Evolutionary conservation across 2,888 invertebrate species (phyloP).

Genomic region (Ophion ellenae): DNA sequence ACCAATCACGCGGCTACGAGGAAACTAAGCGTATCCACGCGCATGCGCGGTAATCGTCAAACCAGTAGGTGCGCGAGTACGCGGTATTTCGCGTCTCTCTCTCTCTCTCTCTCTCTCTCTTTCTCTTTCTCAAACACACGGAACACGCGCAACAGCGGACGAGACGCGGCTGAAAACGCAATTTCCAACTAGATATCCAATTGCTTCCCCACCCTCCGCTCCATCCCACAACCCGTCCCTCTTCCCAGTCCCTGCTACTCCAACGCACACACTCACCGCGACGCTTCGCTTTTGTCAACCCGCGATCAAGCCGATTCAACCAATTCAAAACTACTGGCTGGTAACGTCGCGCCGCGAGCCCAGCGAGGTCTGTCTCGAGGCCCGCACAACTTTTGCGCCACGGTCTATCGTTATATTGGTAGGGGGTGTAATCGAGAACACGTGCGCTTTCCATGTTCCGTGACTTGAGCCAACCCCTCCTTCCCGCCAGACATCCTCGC

Average conservation of each 20-base stretch:
- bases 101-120: neutral
- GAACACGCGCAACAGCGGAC: constrained; percentile 55
- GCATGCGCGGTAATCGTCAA: constrained; percentile 53
- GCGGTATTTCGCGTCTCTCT: constrained; percentile 7
- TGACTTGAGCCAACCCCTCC: neutral
- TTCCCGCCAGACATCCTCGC: neutral
- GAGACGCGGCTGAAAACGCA: constrained; percentile 61
- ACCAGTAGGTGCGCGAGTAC: constrained; percentile 30
- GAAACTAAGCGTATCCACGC: constrained; percentile 12
- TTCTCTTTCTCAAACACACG: constrained; percentile 24
- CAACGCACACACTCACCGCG: constrained; percentile 15
- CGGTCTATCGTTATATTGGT: neutral
- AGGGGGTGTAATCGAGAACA: neutral
- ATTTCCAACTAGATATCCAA: constrained; percentile 65
- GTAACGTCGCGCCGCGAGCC: constrained; percentile 11
- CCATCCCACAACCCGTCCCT: constrained; percentile 24
- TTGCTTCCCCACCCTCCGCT: constrained; percentile 53
- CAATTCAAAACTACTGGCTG: constrained; percentile 32
- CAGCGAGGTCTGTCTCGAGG: constrained; percentile 38
- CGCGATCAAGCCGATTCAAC: constrained; percentile 28
- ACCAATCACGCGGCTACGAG: constrained; percentile 24
- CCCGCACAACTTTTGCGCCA: neutral
- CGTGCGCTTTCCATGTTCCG: constrained; percentile 9
- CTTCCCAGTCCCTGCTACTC: neutral
- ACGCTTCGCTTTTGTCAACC: constrained; percentile 8